Percentiles rank a stretch among this genome's conserved stretches.
These are phyloP conservation scores for Sweltsa coloradensis DNA, from an alignment of 1,140 invertebrate genomes.

Conservation along the genomic window DNA sequence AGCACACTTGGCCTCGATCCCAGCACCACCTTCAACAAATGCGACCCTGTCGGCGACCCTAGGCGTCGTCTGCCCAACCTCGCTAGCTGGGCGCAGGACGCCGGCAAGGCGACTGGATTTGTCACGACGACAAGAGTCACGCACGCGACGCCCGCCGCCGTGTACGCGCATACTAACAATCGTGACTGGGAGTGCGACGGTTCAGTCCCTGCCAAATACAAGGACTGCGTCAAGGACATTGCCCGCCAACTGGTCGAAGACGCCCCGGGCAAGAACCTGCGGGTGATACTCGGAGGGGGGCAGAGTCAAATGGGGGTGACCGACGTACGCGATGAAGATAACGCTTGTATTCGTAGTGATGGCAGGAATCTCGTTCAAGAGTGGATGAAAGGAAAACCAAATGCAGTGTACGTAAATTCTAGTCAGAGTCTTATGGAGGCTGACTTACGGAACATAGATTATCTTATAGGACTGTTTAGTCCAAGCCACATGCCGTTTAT, in stretches of 20 bases:
- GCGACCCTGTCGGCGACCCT: conserved; percentile 33
- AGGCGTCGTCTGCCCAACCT: conserved; percentile 42
- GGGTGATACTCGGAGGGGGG: conserved; percentile 46
- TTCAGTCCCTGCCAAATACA: conserved; percentile 32
- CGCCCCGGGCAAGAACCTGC: conserved; percentile 34
- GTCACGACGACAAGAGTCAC: conserved; percentile 67
- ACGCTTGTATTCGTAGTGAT: conserved; percentile 35
- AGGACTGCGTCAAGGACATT: conserved; percentile 40
- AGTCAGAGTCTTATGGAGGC: too few species aligned
- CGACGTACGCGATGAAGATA: conserved; percentile 15
- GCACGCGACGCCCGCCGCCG: conserved; percentile 64
- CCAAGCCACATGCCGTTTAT: background rate
- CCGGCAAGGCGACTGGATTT: conserved; percentile 57
- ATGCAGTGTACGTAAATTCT: too few species aligned
- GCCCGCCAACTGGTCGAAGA: conserved; percentile 44
- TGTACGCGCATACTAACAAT: conserved; percentile 53
- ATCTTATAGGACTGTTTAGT: conserved; percentile 3
- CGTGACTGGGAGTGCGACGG: conserved; percentile 56
- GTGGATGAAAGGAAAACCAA: conserved; percentile 40
- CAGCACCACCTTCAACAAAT: conserved; percentile 33
- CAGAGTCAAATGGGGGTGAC: conserved; percentile 31
- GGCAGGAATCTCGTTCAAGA: conserved; percentile 38
- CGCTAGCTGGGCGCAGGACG: conserved; percentile 51
- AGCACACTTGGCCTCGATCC: conserved; percentile 50
- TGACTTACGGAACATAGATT: too few species aligned